Evolutionary conservation across 2,797 vertebrate genomes (phyloP).

Genomic region (Acanthornis magna): DNA sequence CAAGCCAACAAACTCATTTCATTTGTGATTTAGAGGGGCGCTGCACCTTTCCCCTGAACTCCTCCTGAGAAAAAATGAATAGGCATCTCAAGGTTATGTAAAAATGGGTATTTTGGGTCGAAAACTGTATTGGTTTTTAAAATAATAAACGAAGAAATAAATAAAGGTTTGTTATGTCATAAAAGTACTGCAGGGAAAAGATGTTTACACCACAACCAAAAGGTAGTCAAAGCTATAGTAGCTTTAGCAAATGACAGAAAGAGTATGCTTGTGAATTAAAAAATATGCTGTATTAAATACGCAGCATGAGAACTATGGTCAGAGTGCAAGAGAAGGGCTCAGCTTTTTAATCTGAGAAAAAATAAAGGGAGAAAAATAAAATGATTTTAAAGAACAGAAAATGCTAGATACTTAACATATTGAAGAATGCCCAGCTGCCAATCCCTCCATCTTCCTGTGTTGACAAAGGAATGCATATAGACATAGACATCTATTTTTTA

Average conservation of each 20-base stretch:
- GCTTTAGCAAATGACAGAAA: background rate
- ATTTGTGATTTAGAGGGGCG: slow-evolving; percentile 67
- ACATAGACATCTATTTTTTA: background rate
- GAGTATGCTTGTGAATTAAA: background rate
- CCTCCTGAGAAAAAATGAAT: slow-evolving; percentile 62
- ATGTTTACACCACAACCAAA: background rate
- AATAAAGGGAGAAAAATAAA: background rate
- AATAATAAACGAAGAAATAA: slow-evolving; percentile 65
- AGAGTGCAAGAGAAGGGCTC: background rate
- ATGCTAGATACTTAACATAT: slow-evolving; percentile 11
- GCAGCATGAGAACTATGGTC: background rate
- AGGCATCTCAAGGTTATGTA: slow-evolving; percentile 59
- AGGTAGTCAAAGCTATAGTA: background rate
- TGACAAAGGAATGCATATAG: slow-evolving; percentile 47
- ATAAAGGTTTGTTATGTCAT: slow-evolving; percentile 42
- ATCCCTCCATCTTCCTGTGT: slow-evolving; percentile 16
- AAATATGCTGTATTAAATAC: background rate
- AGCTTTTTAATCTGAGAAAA: background rate
- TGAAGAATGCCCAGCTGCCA: background rate
- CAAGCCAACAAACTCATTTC: slow-evolving; percentile 69
- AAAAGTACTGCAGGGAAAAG: slow-evolving; percentile 17
- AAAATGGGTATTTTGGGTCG: slow-evolving; percentile 48
- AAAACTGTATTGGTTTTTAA: slow-evolving; percentile 59
- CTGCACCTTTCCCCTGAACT: slow-evolving; percentile 51
- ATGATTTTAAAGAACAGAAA: slow-evolving; percentile 36